These are phyloP conservation scores for Ptychoptera contaminata DNA, from an alignment of 2,888 invertebrate genomes.

Conservation along the genomic window DNA sequence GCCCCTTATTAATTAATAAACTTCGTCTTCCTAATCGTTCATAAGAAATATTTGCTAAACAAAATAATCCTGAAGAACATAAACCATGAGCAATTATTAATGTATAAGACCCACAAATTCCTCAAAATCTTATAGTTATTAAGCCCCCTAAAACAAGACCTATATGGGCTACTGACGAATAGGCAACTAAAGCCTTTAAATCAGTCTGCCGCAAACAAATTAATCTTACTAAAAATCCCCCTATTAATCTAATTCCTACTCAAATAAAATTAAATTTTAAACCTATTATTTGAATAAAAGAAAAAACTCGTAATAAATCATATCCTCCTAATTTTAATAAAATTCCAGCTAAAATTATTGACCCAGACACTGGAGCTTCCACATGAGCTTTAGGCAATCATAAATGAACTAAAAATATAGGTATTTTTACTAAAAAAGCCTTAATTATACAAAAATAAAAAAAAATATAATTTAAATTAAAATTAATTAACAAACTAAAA, in stretches of 20 bases:
- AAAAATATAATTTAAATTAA: slow-evolving; percentile 25
- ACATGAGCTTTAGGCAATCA: slow-evolving; percentile 63
- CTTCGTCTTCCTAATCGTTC: slow-evolving; percentile 43
- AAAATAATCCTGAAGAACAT: slow-evolving; percentile 49
- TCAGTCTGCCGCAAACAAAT: slow-evolving; percentile 52
- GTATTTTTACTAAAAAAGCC: slow-evolving; percentile 56
- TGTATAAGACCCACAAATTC: slow-evolving; percentile 34
- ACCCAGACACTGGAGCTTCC: slow-evolving; percentile 54
- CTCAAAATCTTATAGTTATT: slow-evolving; percentile 39
- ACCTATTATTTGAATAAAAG: slow-evolving; percentile 32
- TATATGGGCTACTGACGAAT: slow-evolving; percentile 59
- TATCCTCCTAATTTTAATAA: slow-evolving; percentile 58
- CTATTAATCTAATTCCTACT: slow-evolving; percentile 38
- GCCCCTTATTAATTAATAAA: slow-evolving; percentile 43
- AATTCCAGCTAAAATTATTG: slow-evolving; percentile 58
- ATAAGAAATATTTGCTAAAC: slow-evolving; percentile 48
- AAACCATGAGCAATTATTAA: slow-evolving; percentile 50
- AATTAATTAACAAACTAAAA: slow-evolving; percentile 36
- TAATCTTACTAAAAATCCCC: slow-evolving; percentile 42
- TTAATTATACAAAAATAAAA: slow-evolving; percentile 39
- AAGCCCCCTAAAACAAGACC: slow-evolving; percentile 41
- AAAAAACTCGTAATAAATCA: slow-evolving; percentile 43
- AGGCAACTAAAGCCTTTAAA: slow-evolving; percentile 57
- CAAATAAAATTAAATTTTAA: slow-evolving; percentile 37
- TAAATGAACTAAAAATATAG: slow-evolving; percentile 52